Evolutionary conservation across 2,888 invertebrate species (phyloP).

Genomic region (Plusia festucae): DNA sequence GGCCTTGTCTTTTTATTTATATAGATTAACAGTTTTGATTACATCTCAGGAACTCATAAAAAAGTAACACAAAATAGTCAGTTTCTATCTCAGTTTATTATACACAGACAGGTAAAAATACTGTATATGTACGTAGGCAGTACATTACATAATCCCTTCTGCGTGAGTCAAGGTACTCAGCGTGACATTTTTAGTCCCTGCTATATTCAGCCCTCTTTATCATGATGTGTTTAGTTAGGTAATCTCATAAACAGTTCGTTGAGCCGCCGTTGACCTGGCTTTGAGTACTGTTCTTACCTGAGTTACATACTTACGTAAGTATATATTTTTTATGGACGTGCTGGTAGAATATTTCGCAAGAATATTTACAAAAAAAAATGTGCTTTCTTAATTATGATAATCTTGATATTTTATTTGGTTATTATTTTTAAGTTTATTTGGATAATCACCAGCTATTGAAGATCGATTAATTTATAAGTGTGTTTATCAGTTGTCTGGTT

Average conservation of each 20-base stretch:
- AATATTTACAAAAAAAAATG: background rate
- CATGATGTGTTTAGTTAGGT: conserved; percentile 5
- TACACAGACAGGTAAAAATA: background rate
- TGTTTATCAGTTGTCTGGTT: too few relatives aligned
- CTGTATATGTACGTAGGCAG: background rate
- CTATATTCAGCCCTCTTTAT: background rate
- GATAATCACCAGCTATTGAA: too few relatives aligned
- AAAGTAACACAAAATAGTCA: background rate
- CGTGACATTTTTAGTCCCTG: background rate
- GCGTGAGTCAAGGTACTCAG: conserved; percentile 1
- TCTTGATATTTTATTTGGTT: background rate
- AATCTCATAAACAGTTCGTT: conserved; percentile 6
- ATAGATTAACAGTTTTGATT: background rate
- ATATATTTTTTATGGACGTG: background rate
- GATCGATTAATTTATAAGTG: too few relatives aligned
- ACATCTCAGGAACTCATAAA: background rate
- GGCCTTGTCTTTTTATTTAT: too few relatives aligned
- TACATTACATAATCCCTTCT: conserved; percentile 7
- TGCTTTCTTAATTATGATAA: too few relatives aligned
- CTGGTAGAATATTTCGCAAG: background rate
- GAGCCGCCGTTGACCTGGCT: conserved; percentile 6
- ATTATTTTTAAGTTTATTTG: too few relatives aligned
- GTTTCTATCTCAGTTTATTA: background rate
- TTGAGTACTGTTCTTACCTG: conserved; percentile 5
- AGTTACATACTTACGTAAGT: background rate